Conservation (phyloP, 2,113 vertebrate species). For the Setophaga coronata region DNA sequence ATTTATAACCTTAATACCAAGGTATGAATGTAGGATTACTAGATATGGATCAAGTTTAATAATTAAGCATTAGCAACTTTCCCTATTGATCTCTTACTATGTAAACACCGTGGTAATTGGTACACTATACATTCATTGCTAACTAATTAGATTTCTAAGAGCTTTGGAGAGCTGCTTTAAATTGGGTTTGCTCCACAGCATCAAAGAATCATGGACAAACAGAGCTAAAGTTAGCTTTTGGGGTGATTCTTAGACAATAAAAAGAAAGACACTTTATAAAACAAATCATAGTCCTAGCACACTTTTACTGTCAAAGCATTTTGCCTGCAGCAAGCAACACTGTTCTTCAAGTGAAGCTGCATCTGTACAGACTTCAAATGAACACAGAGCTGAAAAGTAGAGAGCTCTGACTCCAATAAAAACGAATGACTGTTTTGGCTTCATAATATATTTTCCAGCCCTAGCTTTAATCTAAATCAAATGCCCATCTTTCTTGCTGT, state of each 20-base stretch:
- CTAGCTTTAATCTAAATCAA: conserved; percentile 60
- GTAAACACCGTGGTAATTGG: not conserved
- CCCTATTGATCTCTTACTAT: not conserved
- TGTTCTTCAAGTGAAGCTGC: conserved; percentile 3
- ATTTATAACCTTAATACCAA: not conserved
- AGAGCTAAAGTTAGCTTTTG: not conserved
- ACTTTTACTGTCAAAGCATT: conserved; percentile 22
- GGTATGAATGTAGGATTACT: not conserved
- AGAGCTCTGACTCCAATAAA: conserved; percentile 45
- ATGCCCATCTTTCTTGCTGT: conserved; percentile 29
- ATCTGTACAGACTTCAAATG: not conserved
- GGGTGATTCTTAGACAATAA: conserved; percentile 8
- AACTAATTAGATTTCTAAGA: not conserved
- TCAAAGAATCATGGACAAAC: not conserved
- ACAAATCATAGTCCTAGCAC: not conserved
- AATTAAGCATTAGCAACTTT: not conserved
- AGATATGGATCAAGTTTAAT: not conserved
- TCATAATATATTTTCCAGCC: conserved; percentile 44
- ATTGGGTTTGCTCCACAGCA: not conserved
- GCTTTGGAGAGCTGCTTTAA: not conserved
- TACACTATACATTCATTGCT: not conserved
- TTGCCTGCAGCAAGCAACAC: conserved; percentile 18
- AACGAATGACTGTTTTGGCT: conserved; percentile 25
- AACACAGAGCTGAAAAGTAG: conserved; percentile 15
- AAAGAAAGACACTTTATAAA: conserved; percentile 39